Evolutionary conservation across 2,797 vertebrate species (phyloP).

Genomic region (Tachyglossus aculeatus): DNA sequence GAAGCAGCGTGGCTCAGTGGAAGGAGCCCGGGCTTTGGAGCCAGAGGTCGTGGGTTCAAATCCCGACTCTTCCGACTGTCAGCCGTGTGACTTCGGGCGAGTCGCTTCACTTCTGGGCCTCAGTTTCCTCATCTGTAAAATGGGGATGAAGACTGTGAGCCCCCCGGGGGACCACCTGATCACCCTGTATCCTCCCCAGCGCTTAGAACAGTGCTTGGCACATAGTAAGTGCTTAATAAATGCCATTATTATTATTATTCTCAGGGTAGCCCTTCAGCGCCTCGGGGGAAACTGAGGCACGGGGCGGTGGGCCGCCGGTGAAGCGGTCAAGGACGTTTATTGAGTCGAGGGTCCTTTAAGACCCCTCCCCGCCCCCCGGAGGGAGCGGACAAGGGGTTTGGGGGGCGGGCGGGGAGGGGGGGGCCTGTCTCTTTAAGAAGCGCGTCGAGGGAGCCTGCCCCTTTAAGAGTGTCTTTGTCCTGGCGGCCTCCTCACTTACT

Average conservation of each 20-base stretch:
- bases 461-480: slow-evolving; percentile 79
- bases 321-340: too few relatives aligned
- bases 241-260: too few relatives aligned
- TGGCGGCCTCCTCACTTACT: slow-evolving; percentile 71
- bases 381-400: too few relatives aligned
- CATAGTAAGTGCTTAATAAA: too few relatives aligned
- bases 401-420: too few relatives aligned
- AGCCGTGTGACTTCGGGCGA: background rate
- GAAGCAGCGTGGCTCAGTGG: background rate
- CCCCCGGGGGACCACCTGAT: background rate
- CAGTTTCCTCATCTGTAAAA: background rate
- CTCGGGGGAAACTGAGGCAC: too few relatives aligned
- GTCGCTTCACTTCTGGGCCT: background rate
- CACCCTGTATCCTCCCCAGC: too few relatives aligned
- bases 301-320: too few relatives aligned
- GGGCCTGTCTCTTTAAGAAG: slow-evolving; percentile 43
- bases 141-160: background rate
- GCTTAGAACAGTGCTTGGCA: too few relatives aligned
- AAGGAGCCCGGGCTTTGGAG: background rate
- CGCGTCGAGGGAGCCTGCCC: slow-evolving; percentile 48
- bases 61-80: background rate
- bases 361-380: too few relatives aligned
- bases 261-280: too few relatives aligned
- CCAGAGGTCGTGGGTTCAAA: background rate
- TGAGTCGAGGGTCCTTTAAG: too few relatives aligned